Conservation (phyloP, 2,888 invertebrate species). For the Uropetala carovei region DNA sequence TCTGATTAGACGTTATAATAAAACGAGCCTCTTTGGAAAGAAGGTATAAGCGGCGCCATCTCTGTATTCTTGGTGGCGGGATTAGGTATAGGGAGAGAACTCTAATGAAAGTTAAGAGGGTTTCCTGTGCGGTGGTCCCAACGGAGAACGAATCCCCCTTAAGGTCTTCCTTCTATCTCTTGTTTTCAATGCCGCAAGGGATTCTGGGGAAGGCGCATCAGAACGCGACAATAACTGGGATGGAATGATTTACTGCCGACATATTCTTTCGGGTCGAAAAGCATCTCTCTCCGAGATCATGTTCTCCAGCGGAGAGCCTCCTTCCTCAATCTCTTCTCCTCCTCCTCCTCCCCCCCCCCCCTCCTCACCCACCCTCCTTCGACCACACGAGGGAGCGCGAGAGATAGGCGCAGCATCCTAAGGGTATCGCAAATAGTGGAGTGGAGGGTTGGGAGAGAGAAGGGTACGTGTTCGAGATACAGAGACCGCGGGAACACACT, state of each 20-base stretch:
- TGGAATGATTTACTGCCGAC: not conserved
- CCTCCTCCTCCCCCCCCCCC: not conserved
- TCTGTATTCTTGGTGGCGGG: too few relatives aligned
- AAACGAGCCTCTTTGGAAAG: too few relatives aligned
- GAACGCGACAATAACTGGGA: not conserved
- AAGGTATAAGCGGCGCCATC: too few relatives aligned
- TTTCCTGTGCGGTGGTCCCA: not conserved
- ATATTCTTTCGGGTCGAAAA: not conserved
- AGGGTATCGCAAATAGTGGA: conserved; percentile 18
- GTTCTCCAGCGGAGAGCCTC: not conserved
- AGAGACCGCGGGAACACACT: conserved; percentile 8
- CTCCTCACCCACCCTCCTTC: not conserved
- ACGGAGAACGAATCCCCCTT: not conserved
- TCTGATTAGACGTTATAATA: too few relatives aligned
- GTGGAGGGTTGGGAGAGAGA: not conserved
- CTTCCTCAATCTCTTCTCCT: not conserved
- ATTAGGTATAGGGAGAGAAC: too few relatives aligned
- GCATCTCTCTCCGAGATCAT: not conserved
- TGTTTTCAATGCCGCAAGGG: not conserved
- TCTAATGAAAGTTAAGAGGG: too few relatives aligned
- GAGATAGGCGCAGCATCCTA: not conserved
- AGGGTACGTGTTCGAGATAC: not conserved
- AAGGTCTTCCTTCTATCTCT: too few relatives aligned
- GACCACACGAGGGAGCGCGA: not conserved
- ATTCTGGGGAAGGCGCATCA: not conserved